These are phyloP conservation scores for Bilobella aurantiaca DNA, from an alignment of 1,140 invertebrate species.

Conservation along the genomic window DNA sequence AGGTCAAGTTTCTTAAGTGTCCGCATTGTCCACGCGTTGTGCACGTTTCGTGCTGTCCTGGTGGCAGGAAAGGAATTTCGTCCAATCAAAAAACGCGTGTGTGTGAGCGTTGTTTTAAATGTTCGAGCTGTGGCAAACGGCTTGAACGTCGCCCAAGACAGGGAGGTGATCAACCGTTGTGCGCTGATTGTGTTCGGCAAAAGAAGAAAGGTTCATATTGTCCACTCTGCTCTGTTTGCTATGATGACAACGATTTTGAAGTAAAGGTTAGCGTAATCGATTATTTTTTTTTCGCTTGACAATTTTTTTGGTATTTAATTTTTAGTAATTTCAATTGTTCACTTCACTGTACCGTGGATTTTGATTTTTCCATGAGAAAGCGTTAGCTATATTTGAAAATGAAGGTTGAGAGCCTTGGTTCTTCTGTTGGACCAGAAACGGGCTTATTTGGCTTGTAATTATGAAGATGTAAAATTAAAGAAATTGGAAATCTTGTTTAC, in stretches of 20 bases:
- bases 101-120: conserved; percentile 76
- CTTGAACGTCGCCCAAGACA: conserved; percentile 51
- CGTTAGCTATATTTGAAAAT: no score
- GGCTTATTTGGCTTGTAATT: no score
- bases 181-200: conserved; percentile 74
- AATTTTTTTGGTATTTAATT: conserved; percentile 29
- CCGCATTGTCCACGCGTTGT: conserved; percentile 14
- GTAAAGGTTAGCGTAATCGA: conserved; percentile 66
- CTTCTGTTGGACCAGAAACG: no score
- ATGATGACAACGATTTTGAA: conserved; percentile 85
- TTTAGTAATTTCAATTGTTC: conserved; percentile 20
- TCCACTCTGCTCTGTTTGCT: conserved; percentile 80
- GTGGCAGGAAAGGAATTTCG: conserved; percentile 6
- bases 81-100: conserved; percentile 41
- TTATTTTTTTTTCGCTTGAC: no score
- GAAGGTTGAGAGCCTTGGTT: no score
- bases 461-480: no score
- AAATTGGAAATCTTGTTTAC: no score
- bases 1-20: conserved; percentile 19
- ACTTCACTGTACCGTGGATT: conserved; percentile 11
- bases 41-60: conserved; percentile 13
- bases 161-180: conserved; percentile 50
- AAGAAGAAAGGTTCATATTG: conserved; percentile 83
- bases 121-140: conserved; percentile 71
- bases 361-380: no score